phyloP scores from a whole-genome alignment of 2,797 vertebrate species.

The Gila robusta region DNA sequence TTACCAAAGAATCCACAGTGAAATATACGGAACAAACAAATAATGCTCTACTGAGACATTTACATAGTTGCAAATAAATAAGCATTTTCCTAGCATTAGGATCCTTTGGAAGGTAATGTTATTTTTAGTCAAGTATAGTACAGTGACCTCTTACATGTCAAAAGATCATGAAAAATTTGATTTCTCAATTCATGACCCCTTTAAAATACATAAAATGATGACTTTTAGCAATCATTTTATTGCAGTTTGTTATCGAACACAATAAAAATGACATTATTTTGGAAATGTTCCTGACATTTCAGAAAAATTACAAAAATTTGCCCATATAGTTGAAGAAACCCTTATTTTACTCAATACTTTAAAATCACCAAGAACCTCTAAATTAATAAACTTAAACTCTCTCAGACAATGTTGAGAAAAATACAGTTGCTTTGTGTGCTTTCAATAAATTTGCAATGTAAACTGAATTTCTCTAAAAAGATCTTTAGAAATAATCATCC shows the following conservation, averaged over 20 bases:
- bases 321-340: too few species aligned
- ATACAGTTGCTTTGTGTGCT: slow-evolving; percentile 8
- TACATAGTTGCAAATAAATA: too few species aligned
- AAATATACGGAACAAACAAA: too few species aligned
- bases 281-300: not conserved
- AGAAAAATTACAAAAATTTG: not conserved
- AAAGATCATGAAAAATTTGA: too few species aligned
- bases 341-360: not conserved
- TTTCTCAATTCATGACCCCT: too few species aligned
- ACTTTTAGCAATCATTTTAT: not conserved
- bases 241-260: not conserved
- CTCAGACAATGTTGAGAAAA: not conserved
- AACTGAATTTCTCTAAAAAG: slow-evolving; percentile 28
- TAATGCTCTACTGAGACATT: too few species aligned
- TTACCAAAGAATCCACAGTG: too few species aligned
- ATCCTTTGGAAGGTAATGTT: too few species aligned
- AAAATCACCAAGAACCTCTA: not conserved
- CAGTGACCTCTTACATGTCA: too few species aligned
- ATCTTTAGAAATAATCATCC: slow-evolving; percentile 27
- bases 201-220: not conserved
- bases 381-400: not conserved
- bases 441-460: not conserved
- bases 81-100: too few species aligned
- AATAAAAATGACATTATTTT: not conserved
- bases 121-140: too few species aligned